phyloP scores from a whole-genome alignment of 2,888 invertebrate genomes.

The Drosophila kuntzei region DNA sequence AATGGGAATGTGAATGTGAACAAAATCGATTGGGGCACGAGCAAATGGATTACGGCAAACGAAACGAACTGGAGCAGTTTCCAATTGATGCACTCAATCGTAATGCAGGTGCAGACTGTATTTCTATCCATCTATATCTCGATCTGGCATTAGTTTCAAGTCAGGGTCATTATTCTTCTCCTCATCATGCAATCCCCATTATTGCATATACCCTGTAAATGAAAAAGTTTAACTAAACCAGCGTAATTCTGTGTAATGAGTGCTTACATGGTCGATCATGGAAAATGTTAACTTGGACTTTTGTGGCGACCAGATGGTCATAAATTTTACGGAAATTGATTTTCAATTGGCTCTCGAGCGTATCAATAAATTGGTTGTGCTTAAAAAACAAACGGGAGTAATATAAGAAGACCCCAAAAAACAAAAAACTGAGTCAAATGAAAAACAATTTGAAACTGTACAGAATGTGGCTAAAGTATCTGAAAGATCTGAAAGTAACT shows the following conservation, averaged over 20 bases:
- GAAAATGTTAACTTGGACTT: slow-evolving; percentile 1
- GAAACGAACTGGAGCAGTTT: slow-evolving; percentile 28
- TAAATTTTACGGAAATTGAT: slow-evolving; percentile 47
- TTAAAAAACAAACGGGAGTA: slow-evolving; percentile 3
- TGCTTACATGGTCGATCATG: slow-evolving; percentile 3
- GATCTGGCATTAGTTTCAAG: slow-evolving; percentile 1
- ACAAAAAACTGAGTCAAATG: not conserved
- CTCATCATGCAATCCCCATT: not conserved
- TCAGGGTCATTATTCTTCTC: slow-evolving; percentile 8
- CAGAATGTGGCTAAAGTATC: slow-evolving; percentile 7
- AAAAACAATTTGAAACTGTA: slow-evolving; percentile 10
- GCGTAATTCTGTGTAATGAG: not conserved
- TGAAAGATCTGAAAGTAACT: slow-evolving; percentile 12
- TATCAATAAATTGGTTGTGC: slow-evolving; percentile 24
- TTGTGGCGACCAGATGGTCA: slow-evolving; percentile 39
- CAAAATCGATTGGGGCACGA: slow-evolving; percentile 72
- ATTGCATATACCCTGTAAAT: slow-evolving; percentile 2
- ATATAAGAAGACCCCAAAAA: not conserved
- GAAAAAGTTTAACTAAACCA: not conserved
- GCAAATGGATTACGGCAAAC: slow-evolving; percentile 56
- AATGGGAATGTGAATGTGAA: slow-evolving; percentile 14
- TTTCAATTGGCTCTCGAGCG: slow-evolving; percentile 51
- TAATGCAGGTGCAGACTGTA: slow-evolving; percentile 30
- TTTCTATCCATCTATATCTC: not conserved
- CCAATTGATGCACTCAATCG: slow-evolving; percentile 24